Evolutionary conservation across 1,140 invertebrate species (phyloP), one percentile per base, ranked within the genome.

Genomic region (Fopius arisanus): DNA sequence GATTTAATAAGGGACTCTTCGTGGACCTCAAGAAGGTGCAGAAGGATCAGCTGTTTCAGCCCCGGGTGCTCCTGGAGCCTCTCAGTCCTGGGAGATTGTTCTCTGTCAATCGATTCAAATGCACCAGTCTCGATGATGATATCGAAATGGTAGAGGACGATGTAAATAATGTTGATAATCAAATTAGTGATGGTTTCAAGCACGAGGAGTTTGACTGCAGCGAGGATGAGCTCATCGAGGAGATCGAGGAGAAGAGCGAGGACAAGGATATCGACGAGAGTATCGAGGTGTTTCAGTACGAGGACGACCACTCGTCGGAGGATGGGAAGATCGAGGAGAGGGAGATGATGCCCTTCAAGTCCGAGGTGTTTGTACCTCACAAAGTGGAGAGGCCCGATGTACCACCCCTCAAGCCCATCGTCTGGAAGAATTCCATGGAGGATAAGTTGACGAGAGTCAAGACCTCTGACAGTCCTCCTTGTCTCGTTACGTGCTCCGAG

Each of bases 401-500:
- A 82, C 83, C 78, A 80, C 87, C 79, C 75, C 82, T 14, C 80
- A 84, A 59, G 54, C 54, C 54, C 2, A 23, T 59, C 19, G 3
- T 59, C 29, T 79, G 19, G 79, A 83, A 51, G 73, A 82, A 6
- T 76, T 78, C 9, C 77, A 78, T 37, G 74, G 80, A 0, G 63
- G 0, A 10, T 2, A 82, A 79, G 6, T 85, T 83, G 66, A 37
- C 1, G 3, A 59, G 54, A 1, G 9, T 26, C 23, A 59, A 59
- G 54, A 6, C 9, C 40, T 88, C 1, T 67, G 87, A 3, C 87
- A 87, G 86, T 76, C 86, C 86, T 4, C 87, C 87, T 0, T 86
- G 86, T 75, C 86, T 85, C 4, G 87, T 88, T 4, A 83, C 82
- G 3, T 88, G 87, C 54, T 88, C 87, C 1, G 86, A 88, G 66